Evolutionary conservation across 2,113 vertebrate species (phyloP).

Genomic region (Actenoides hombroni): DNA sequence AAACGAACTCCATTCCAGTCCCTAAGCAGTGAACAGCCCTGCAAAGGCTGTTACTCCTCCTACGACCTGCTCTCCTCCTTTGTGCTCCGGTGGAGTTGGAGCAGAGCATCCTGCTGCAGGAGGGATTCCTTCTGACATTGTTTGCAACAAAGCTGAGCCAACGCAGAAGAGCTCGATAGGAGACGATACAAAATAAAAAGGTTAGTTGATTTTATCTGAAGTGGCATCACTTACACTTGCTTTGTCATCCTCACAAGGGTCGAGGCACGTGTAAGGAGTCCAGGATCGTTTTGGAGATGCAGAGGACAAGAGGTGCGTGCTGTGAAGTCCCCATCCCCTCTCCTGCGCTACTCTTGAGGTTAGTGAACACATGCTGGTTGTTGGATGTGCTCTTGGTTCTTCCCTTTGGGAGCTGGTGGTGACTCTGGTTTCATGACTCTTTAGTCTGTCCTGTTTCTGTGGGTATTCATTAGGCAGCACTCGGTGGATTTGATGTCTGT

Average conservation of each 20-base stretch:
- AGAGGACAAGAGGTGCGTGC: background rate
- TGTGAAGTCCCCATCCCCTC: background rate
- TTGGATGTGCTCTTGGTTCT: background rate
- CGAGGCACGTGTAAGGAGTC: fast-evolving
- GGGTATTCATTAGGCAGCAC: background rate
- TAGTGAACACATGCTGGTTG: background rate
- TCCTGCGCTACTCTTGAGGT: background rate
- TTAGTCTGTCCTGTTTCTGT: background rate
- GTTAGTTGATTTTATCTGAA: background rate
- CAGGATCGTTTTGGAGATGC: fast-evolving
- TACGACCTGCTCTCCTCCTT: background rate
- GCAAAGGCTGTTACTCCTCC: background rate
- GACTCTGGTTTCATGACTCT: background rate
- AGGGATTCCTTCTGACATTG: fast-evolving
- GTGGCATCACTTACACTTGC: fast-evolving
- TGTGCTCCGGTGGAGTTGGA: fast-evolving
- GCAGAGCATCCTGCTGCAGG: background rate
- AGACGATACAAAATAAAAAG: background rate
- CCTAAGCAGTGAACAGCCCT: background rate
- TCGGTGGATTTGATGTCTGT: fast-evolving
- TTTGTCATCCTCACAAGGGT: background rate
- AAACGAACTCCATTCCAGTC: background rate
- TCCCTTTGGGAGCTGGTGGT: background rate
- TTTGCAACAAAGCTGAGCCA: background rate
- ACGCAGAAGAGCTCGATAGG: fast-evolving